These are phyloP conservation scores for Chironex yamaguchii DNA, from an alignment of 30 jellyfish, hydroid and myxozoan genomes.

Conservation along the genomic window DNA sequence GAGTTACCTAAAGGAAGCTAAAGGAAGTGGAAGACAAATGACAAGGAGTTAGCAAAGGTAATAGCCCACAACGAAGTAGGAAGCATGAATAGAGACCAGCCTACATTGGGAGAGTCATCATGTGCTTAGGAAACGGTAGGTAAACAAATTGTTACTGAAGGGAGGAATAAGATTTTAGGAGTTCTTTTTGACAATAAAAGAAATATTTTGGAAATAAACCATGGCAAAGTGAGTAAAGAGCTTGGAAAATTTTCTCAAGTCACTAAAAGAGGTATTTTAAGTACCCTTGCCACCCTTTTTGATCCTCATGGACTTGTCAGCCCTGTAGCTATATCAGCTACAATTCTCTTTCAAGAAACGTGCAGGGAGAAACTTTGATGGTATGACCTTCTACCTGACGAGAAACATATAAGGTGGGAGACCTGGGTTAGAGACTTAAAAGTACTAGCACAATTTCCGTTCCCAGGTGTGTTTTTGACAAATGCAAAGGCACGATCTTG, in stretches of 20 bases:
- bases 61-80: slow-evolving; percentile 36
- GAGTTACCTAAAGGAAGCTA: slow-evolving; percentile 21
- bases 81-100: neutral
- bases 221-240: slow-evolving; percentile 8
- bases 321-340: slow-evolving; percentile 1
- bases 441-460: neutral
- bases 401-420: neutral
- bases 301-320: slow-evolving; percentile 2
- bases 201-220: slow-evolving; percentile 17
- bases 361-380: neutral
- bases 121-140: slow-evolving; percentile 39
- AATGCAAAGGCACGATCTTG: neutral
- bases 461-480: slow-evolving; percentile 3
- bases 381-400: neutral
- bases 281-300: neutral
- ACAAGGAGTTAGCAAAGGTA: slow-evolving; percentile 29
- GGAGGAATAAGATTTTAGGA: slow-evolving; percentile 23
- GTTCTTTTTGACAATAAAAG: slow-evolving; percentile 27
- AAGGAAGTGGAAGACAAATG: slow-evolving; percentile 54
- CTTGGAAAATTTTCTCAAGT: slow-evolving; percentile 3
- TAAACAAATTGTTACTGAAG: neutral
- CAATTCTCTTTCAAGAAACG: neutral
- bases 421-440: neutral
- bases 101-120: slow-evolving; percentile 13
- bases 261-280: neutral